phyloP scores from a whole-genome alignment of 2,888 invertebrate species.

The Drosophila emarginata region DNA sequence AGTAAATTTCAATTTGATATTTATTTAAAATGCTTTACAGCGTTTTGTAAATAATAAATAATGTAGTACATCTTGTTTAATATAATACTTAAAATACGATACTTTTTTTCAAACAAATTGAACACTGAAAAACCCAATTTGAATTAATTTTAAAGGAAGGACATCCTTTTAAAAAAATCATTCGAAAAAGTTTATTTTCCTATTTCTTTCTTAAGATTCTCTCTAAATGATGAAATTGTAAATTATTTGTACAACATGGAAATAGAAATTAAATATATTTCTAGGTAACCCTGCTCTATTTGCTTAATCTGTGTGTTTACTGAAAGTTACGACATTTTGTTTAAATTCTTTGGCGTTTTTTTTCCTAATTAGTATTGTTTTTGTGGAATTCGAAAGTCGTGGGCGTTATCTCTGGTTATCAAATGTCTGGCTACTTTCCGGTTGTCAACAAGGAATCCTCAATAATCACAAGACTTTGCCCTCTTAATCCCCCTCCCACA shows the following conservation, averaged over 20 bases:
- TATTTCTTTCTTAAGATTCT: not conserved
- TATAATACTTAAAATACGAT: too few species aligned
- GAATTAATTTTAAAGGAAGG: too few species aligned
- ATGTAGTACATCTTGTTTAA: too few species aligned
- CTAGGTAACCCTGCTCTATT: not conserved
- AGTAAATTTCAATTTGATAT: too few species aligned
- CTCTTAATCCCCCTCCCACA: conserved; percentile 12
- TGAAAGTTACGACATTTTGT: conserved; percentile 9
- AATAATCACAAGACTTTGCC: conserved; percentile 39
- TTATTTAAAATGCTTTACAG: too few species aligned
- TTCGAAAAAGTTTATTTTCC: not conserved
- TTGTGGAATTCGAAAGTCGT: conserved; percentile 56
- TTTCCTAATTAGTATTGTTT: conserved; percentile 38
- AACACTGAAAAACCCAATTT: too few species aligned
- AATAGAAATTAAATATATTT: not conserved
- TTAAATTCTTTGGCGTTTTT: not conserved
- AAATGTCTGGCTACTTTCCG: conserved; percentile 68
- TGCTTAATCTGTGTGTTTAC: not conserved
- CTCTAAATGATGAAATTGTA: not conserved
- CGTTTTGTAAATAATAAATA: too few species aligned
- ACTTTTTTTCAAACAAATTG: too few species aligned
- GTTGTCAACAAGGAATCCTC: conserved; percentile 67
- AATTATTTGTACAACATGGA: not conserved
- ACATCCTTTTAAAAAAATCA: too few species aligned
- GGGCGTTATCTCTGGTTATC: conserved; percentile 76